Evolutionary conservation across 1,140 invertebrate genomes (phyloP), one percentile per base, ranked within the genome.

Genomic region (Heliconius himera): DNA sequence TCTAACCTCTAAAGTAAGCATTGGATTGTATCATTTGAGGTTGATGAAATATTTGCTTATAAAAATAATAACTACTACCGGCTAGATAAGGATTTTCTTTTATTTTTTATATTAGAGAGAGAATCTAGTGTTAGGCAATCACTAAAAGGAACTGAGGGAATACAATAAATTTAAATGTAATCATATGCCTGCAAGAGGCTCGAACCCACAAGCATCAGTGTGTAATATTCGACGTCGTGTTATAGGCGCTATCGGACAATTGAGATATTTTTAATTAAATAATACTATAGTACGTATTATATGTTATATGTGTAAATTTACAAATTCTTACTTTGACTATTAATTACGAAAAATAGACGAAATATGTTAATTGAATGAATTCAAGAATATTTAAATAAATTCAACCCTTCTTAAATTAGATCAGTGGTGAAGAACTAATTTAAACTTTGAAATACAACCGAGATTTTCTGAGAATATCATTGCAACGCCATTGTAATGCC

Each of bases 381-480:
- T 66, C n/a, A 66, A 66, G 13, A 66, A 29, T 66, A 66, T 66
- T 66, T 11, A 66, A 66, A 66, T 66, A 26, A 66, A 26, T 66
- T 66, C 13, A 66, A 66, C 60, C 60, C 60, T 66, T 29, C 26
- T 66, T 29, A 66, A 66, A 66, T 66, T 66, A 66, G 60, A 66
- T 29, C 22, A 26, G 22, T 66, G n/a, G 60, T n/a, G 0, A 3
- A 66, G 60, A 66, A 29, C 60, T 26, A 66, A 66, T 66, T 66
- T 66, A 66, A 66, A 66, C 22, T 66, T 66, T 29, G 3, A 66
- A 66, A 29, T 16, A 29, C 3, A 66, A 66, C 22, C 13, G 60
- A 29, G 60, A 66, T 66, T 66, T 66, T 66, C 78, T 49, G 73
- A 75, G 78, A 71, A 75, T 79, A 79, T 79, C 56, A 79, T 71